Percentiles rank a stretch among this genome's conserved stretches.
phyloP scores from a whole-genome alignment of 1,140 invertebrate species.

The Rhizoglyphus robini region DNA sequence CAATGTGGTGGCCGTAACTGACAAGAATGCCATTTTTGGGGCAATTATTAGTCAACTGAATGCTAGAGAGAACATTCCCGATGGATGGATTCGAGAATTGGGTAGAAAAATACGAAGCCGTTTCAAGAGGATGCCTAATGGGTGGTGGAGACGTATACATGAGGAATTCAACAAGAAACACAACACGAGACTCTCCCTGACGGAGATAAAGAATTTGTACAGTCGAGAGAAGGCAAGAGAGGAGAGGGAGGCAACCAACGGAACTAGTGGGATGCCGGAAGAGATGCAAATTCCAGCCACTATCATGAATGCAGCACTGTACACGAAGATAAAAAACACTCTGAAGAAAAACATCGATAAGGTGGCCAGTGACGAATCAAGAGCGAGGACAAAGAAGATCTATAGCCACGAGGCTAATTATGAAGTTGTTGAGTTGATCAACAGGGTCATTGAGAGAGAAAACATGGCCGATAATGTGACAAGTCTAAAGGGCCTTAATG shows the following conservation, averaged over 20 bases:
- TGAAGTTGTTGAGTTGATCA: neutral
- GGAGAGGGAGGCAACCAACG: neutral
- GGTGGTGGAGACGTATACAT: neutral
- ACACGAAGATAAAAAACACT: neutral
- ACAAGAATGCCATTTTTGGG: no score
- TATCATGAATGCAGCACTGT: neutral
- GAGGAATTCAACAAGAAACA: neutral
- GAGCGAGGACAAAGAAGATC: neutral
- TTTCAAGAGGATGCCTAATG: neutral
- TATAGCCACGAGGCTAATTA: neutral
- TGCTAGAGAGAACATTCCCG: no score
- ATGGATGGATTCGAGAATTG: no score
- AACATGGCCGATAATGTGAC: neutral
- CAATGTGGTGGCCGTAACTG: no score
- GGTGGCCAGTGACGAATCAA: neutral
- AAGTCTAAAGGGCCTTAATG: neutral
- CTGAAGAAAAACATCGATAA: neutral
- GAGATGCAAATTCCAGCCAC: neutral
- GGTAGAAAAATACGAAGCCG: neutral
- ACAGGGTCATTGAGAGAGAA: neutral
- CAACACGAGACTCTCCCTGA: neutral
- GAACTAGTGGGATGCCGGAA: neutral
- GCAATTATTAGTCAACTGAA: no score
- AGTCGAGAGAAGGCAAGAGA: neutral
- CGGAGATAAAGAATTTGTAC: neutral